Evolutionary conservation across 1,140 invertebrate genomes (phyloP).

Genomic region (Heliconius himera): DNA sequence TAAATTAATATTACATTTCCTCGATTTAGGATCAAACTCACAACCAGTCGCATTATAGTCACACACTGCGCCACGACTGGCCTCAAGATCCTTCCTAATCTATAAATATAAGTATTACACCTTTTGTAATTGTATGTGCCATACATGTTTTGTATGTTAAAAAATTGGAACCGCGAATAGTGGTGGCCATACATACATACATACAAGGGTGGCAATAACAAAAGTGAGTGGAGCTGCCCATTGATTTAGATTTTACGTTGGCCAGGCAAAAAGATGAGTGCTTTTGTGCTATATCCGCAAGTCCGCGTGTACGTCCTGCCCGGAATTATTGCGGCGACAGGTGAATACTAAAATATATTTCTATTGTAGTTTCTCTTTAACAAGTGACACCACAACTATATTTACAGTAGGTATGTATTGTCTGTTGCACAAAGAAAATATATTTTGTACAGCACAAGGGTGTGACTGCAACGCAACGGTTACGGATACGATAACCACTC

Average conservation of each 20-base stretch:
- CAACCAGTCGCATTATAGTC: no score
- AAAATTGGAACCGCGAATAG: constrained; percentile 51
- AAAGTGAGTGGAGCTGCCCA: constrained; percentile 73
- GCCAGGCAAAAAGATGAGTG: constrained; percentile 65
- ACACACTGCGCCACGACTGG: no score
- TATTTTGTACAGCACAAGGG: not conserved
- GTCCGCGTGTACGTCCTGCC: constrained; percentile 57
- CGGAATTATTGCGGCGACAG: constrained; percentile 58
- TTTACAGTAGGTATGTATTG: not conserved
- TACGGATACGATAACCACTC: no score
- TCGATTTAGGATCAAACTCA: no score
- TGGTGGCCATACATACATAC: constrained; percentile 48
- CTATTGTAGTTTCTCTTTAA: constrained; percentile 49
- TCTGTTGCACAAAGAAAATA: not conserved
- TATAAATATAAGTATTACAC: no score
- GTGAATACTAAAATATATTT: constrained; percentile 69
- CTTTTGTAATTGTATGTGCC: not conserved
- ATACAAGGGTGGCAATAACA: constrained; percentile 69
- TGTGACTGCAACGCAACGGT: no score
- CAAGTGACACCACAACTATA: not conserved
- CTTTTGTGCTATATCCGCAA: constrained; percentile 70
- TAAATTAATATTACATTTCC: no score
- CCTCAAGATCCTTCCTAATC: no score
- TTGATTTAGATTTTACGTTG: constrained; percentile 76
- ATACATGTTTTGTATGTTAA: not conserved